Percentiles rank a stretch among this genome's conserved stretches.
Conservation (phyloP, 2,113 vertebrate genomes). For the Nothoprocta pentlandii region DNA sequence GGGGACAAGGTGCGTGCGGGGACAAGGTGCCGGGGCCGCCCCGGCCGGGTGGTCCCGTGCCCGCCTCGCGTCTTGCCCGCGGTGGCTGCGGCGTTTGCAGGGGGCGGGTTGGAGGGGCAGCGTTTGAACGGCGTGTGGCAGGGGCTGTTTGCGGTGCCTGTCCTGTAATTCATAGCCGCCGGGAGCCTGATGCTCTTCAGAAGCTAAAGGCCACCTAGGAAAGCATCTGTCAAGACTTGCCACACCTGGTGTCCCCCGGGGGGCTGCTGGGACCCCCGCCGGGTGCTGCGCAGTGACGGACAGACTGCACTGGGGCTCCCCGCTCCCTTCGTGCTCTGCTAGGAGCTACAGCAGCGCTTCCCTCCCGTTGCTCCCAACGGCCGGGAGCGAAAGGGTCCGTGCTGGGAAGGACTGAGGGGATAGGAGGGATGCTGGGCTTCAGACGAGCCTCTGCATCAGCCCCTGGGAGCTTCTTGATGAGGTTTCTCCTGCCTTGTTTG, state of each 20-base stretch:
- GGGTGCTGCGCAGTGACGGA: not conserved
- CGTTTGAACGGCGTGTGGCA: not conserved
- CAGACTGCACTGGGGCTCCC: not conserved
- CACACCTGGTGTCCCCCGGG: not conserved
- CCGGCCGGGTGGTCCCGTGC: too few relatives aligned
- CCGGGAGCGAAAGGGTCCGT: not conserved
- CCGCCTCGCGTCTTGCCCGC: not conserved
- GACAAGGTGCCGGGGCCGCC: not conserved
- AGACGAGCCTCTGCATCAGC: not conserved
- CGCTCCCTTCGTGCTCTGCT: not conserved
- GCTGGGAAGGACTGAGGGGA: not conserved
- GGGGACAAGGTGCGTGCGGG: rapidly evolving
- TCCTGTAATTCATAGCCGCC: rapidly evolving
- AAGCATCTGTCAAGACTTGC: not conserved
- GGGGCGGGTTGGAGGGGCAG: too few relatives aligned
- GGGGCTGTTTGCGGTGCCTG: rapidly evolving
- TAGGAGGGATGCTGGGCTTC: not conserved
- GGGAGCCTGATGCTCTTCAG: not conserved
- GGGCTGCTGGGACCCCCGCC: not conserved
- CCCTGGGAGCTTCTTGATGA: not conserved
- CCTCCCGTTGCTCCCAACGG: not conserved
- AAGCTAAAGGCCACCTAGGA: not conserved
- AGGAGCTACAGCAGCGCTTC: rapidly evolving
- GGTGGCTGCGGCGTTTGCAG: rapidly evolving
- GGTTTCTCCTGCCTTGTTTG: not conserved